Conservation (phyloP, 2,888 invertebrate species). For the Pemphredon lugubris region DNA sequence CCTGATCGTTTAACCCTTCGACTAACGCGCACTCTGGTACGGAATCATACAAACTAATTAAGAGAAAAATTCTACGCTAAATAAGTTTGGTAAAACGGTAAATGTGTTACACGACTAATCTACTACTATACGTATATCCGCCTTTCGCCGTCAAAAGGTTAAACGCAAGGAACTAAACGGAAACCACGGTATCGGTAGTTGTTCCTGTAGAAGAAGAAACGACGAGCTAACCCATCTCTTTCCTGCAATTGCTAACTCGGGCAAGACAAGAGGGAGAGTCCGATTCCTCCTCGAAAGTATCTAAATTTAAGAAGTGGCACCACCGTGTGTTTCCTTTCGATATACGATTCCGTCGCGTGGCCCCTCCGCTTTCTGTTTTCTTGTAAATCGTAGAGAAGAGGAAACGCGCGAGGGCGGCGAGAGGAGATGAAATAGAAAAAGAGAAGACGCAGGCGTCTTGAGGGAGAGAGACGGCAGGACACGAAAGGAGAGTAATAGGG, state of each 20-base stretch:
- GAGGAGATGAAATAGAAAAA: neutral
- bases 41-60: too few species aligned
- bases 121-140: too few species aligned
- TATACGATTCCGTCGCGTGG: constrained; percentile 59
- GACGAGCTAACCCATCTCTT: neutral
- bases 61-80: too few species aligned
- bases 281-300: constrained; percentile 63
- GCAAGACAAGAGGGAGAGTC: constrained; percentile 9
- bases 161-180: too few species aligned
- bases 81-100: too few species aligned
- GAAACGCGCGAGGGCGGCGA: neutral
- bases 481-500: constrained; percentile 27
- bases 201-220: too few species aligned
- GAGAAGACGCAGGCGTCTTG: neutral
- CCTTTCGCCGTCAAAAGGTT: too few species aligned
- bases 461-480: too few species aligned
- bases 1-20: too few species aligned
- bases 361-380: constrained; percentile 51
- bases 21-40: too few species aligned
- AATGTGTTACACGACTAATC: too few species aligned
- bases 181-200: too few species aligned
- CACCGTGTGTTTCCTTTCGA: constrained; percentile 56
- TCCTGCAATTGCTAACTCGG: neutral
- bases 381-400: constrained; percentile 48
- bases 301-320: constrained; percentile 75